Conservation (phyloP, 1,140 invertebrate species). For the Grapholita molesta region DNA sequence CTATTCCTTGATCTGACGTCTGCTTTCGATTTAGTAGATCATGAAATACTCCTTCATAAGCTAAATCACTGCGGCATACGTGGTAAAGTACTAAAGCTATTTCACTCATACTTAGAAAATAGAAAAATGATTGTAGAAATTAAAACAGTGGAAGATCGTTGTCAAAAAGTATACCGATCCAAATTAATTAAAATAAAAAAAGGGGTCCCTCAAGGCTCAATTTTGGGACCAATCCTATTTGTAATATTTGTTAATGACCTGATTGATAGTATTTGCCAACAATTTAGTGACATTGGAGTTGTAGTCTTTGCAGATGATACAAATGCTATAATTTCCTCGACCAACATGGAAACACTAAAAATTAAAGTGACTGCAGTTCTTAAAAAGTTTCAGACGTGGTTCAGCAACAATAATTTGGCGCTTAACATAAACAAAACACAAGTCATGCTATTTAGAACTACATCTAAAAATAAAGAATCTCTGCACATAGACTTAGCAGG, state of each 20-base stretch:
- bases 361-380: neutral
- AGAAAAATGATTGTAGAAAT: too few species aligned
- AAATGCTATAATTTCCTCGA: neutral
- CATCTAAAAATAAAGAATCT: neutral
- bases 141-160: too few species aligned
- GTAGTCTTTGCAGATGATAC: neutral
- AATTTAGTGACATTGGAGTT: neutral
- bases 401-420: neutral
- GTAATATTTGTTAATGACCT: neutral
- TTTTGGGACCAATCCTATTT: neutral
- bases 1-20: too few species aligned
- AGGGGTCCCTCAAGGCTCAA: neutral
- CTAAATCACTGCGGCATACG: too few species aligned
- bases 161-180: too few species aligned
- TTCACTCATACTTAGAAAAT: too few species aligned
- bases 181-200: too few species aligned
- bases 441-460: neutral
- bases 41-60: too few species aligned
- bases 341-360: neutral
- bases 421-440: neutral
- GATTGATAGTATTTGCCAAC: neutral
- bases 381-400: neutral
- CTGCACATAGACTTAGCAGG: neutral
- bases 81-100: too few species aligned
- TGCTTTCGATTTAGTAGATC: too few species aligned